Evolutionary conservation across 2,888 invertebrate genomes (phyloP).

Genomic region (Apotomis betuletana): DNA sequence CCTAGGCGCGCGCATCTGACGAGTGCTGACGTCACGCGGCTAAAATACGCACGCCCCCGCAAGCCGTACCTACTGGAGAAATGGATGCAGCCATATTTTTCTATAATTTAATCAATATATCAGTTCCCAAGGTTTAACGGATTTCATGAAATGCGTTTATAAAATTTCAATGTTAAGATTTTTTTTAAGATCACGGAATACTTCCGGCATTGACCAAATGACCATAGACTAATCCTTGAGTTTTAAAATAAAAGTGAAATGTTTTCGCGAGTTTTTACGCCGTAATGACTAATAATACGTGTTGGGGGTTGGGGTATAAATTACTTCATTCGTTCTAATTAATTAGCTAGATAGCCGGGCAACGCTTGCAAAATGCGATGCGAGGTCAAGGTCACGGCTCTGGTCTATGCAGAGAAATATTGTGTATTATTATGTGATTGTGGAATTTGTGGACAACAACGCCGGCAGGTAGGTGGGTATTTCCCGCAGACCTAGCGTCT

Average conservation of each 20-base stretch:
- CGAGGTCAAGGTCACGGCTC: slow-evolving; percentile 20
- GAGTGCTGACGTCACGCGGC: slow-evolving; percentile 63
- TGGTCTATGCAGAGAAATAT: no score
- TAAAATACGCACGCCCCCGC: slow-evolving; percentile 68
- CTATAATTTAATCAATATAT: slow-evolving; percentile 30
- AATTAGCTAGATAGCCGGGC: not conserved
- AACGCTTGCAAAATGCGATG: not conserved
- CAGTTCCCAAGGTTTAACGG: slow-evolving; percentile 15
- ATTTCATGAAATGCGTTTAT: slow-evolving; percentile 7
- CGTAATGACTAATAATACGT: no score
- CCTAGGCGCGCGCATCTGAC: slow-evolving; percentile 48
- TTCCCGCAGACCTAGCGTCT: slow-evolving; percentile 10
- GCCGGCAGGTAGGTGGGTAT: not conserved
- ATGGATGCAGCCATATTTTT: slow-evolving; percentile 35
- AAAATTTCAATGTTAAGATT: slow-evolving; percentile 1
- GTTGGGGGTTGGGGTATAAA: no score
- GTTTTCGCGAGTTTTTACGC: not conserved
- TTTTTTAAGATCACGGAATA: not conserved
- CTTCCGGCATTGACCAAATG: slow-evolving; percentile 33
- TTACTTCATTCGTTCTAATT: not conserved
- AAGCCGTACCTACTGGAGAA: slow-evolving; percentile 52
- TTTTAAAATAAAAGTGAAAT: not conserved
- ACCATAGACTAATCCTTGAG: slow-evolving; percentile 22
- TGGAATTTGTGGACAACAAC: not conserved
- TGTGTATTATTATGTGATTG: not conserved